Evolutionary conservation across 2,888 invertebrate species (phyloP), one percentile per base, ranked within the genome.

Genomic region (Agonopterix alstromeriana): DNA sequence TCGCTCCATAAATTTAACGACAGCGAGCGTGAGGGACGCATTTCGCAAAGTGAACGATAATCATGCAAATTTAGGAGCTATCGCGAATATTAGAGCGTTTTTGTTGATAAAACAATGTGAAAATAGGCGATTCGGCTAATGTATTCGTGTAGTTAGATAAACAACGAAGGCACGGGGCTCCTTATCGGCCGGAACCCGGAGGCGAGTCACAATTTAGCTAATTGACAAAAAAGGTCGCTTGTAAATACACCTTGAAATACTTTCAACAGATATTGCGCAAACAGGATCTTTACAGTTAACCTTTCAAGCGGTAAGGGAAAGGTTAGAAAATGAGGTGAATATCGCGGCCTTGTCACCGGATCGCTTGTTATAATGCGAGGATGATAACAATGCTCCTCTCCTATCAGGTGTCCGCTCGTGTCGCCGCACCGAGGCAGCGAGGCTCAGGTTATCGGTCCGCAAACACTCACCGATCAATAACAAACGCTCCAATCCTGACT

Each of bases 381-480:
- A 47, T n/a, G 52, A 52, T 52, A 52, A 46, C 48, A 36, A 17
- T 27, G 40, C 36, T 45, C 48, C n/a, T 38, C 9, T 10, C n/a
- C n/a, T 60, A 62, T 62, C 57, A 47, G 55, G 51, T 54, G 58
- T 49, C 53, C 60, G 54, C 48, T 52, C 38, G 17, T 38, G 45
- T 38, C 12, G 12, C 49, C 38, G 36, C 8, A 36, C 27, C 27
- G 17, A 17, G 17, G 27, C 27, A 7, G 5, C 27, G 5, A 27
- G 27, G 27, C 27, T 35, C 12, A 11, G 55, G 59, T 64, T 72
- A 71, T 73, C 72, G 58, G 56, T 63, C 55, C 57, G 53, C 57
- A 60, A 61, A 62, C 62, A 58, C 61, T 67, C 59, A 56, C 55
- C 65, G 67, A 70, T 69, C 68, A 65, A 69, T 70, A 67, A 52